A percentile compares a stretch with the other conserved stretches of the same genome.
Evolutionary conservation across 92 coral and sea anemone species (phyloP).

Genomic region (Paragorgia papillata): DNA sequence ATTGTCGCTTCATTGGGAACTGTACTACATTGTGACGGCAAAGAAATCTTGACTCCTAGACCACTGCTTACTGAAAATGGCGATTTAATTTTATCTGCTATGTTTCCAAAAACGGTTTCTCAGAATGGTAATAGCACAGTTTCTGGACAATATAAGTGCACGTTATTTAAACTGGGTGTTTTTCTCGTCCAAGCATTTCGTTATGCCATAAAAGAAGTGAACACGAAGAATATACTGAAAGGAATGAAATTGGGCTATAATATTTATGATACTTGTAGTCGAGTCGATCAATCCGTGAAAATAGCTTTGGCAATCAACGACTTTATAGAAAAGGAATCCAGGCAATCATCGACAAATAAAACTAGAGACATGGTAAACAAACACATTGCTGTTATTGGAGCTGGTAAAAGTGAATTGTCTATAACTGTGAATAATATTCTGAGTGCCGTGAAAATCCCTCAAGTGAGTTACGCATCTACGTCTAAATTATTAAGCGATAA

Average conservation of each 20-base stretch:
- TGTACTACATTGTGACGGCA: no score
- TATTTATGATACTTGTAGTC: slow-evolving; percentile 71
- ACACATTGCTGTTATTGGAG: slow-evolving; percentile 61
- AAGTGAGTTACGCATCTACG: slow-evolving; percentile 70
- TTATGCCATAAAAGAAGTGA: slow-evolving; percentile 66
- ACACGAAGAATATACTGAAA: slow-evolving; percentile 59
- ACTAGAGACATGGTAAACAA: background rate
- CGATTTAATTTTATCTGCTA: slow-evolving; percentile 18
- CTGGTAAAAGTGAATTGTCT: slow-evolving; percentile 67
- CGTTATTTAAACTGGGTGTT: slow-evolving; percentile 40
- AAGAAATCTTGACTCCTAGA: no score
- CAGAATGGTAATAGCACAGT: background rate
- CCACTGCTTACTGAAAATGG: background rate
- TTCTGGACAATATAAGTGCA: background rate
- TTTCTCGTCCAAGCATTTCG: slow-evolving; percentile 71
- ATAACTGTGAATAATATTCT: slow-evolving; percentile 56
- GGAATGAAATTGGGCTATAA: slow-evolving; percentile 69
- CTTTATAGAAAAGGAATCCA: background rate
- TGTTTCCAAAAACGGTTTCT: slow-evolving; percentile 29
- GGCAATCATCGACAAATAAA: background rate
- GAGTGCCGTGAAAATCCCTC: slow-evolving; percentile 60
- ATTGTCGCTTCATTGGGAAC: background rate
- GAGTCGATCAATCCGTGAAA: slow-evolving; percentile 53
- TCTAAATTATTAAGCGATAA: slow-evolving; percentile 62
- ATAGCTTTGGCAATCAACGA: slow-evolving; percentile 49